Base-by-base conservation (phyloP, 1,140 invertebrate genomes). In the Notospermus geniculatus region DNA sequence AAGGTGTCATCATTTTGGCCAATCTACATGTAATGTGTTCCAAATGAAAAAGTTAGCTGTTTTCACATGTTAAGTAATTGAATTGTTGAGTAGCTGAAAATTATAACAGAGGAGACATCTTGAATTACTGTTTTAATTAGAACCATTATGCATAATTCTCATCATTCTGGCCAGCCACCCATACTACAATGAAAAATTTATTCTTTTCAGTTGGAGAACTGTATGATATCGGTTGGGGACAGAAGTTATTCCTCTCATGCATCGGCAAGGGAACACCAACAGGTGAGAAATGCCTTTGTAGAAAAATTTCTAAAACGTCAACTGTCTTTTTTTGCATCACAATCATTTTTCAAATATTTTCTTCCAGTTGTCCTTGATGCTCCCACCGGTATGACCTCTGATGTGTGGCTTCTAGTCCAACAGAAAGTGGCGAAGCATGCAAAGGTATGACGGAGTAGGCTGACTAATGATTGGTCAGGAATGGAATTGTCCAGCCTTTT, bases 301-400 rank as follows among this genome's bases (percentile, higher is more conserved):
- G 25, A 23, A n/a, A 7, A 7, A 5, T 50, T 50, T 27, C 46
- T n/a, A 23, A n/a, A 50, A n/a, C 5, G 32, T 36, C 32, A 19
- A 11, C 39, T 43, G 32, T 36, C 32, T 36, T 36, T 36, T 36
- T 36, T 36, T 36, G 15, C 4, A 7, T 36, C 15, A 15, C 32
- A 36, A 36, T 28, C 11, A 59, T 27, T 2, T 9, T 27, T 50
- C 17, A 2, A 30, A 30, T 29, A 25, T 59, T 53, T 57, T 30
- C 17, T 69, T 71, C 4, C 59, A 79, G 78, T 81, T 25, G 63
- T 81, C 53, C 62, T 81, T 27, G 79, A 81, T 70, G 69, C 76
- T 4, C 79, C 79, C 9, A 77, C 74, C 53, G 79, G 78, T 0
- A 76, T 77, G 71, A 73, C 67, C 27, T 81, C 79, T 23, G 79